phyloP scores from a whole-genome alignment of 2,888 invertebrate species.

The Tetranychus truncatus region DNA sequence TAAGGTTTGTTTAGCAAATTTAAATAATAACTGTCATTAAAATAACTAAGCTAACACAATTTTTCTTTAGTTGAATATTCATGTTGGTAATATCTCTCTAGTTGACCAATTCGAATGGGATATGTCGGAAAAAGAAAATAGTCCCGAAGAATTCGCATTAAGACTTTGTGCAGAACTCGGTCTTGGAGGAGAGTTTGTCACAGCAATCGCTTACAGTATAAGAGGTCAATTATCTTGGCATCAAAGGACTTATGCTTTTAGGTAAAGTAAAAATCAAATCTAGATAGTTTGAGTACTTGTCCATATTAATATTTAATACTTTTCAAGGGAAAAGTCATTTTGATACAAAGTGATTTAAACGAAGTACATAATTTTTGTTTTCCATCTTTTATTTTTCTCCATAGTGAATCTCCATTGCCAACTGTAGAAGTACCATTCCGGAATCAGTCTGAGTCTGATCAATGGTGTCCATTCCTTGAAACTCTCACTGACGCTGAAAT shows the following conservation, averaged over 20 bases:
- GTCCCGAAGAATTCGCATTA: constrained; percentile 90
- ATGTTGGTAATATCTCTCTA: constrained; percentile 93
- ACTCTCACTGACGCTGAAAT: constrained; percentile 98
- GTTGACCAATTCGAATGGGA: constrained; percentile 99
- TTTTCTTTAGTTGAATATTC: constrained; percentile 58
- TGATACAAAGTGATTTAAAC: too few species aligned
- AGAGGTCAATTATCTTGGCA: constrained; percentile 97
- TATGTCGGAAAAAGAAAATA: constrained; percentile 91
- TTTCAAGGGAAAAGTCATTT: too few species aligned
- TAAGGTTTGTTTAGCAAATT: constrained; percentile 38
- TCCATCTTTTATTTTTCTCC: not conserved
- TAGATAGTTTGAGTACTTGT: not conserved
- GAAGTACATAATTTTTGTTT: not conserved
- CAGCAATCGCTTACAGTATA: constrained; percentile 89
- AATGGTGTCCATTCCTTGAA: constrained; percentile 95
- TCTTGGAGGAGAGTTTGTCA: constrained; percentile 93
- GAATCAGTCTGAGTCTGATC: constrained; percentile 81
- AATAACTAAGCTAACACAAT: not conserved
- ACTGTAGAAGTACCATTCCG: constrained; percentile 81
- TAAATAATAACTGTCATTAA: not conserved
- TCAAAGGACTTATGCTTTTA: constrained; percentile 86
- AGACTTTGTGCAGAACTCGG: constrained; percentile 90
- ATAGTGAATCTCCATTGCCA: constrained; percentile 79
- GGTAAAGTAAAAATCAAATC: constrained; percentile 30
- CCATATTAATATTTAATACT: not conserved